These are phyloP conservation scores for Paramormyrops hopkinsi DNA, from an alignment of 2,797 vertebrate species.

Conservation along the genomic window DNA sequence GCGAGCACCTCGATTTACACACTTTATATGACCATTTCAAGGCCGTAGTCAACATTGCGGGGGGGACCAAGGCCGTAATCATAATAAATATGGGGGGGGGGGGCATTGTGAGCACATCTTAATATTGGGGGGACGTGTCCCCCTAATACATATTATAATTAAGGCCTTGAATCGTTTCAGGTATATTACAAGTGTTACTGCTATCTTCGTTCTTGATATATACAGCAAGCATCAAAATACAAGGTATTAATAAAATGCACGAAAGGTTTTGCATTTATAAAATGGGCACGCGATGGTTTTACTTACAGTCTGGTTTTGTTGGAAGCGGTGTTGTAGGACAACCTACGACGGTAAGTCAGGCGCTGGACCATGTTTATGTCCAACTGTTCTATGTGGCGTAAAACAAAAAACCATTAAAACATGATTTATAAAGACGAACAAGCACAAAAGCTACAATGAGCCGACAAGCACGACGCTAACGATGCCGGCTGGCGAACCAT, in stretches of 20 bases:
- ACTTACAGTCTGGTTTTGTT: slow-evolving; percentile 98
- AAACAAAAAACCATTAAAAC: not conserved
- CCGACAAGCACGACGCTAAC: not conserved
- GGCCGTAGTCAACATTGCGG: not conserved
- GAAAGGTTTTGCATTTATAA: not conserved
- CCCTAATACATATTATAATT: not conserved
- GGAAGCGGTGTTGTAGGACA: slow-evolving; percentile 98
- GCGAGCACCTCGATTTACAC: not conserved
- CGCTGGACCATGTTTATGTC: slow-evolving; percentile 86
- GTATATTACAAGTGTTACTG: not conserved
- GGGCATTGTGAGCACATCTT: not conserved
- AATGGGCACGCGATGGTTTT: not conserved
- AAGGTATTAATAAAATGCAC: not conserved
- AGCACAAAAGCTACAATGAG: not conserved
- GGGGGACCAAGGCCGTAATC: not conserved
- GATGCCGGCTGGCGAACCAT: not conserved
- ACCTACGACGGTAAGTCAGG: slow-evolving; percentile 94
- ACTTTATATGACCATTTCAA: not conserved
- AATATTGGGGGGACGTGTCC: not conserved
- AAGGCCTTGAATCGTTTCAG: not conserved
- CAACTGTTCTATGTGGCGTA: not conserved
- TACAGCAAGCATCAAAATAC: not conserved
- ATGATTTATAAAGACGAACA: not conserved
- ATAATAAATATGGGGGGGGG: not conserved
- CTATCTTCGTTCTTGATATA: not conserved